A percentile compares a stretch with the other conserved stretches of the same genome.
Evolutionary conservation across 2,113 vertebrate genomes (phyloP).

Genomic region (Aspidoscelis tigris): DNA sequence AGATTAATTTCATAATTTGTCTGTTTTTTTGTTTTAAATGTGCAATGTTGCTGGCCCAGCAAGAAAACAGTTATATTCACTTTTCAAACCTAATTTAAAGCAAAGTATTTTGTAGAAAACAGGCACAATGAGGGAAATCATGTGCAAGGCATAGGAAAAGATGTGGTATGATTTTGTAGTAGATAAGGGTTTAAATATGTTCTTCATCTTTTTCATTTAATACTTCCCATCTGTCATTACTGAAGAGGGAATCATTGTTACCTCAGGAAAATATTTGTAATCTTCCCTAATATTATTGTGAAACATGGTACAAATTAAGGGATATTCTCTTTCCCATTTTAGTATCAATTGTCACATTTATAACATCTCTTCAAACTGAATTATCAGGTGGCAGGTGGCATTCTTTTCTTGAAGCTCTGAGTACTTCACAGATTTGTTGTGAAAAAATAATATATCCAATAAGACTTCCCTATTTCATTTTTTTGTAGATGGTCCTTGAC

Average conservation of each 20-base stretch:
- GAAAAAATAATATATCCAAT: background rate
- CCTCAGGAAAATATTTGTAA: conserved; percentile 25
- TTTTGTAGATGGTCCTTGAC: background rate
- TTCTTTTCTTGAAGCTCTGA: background rate
- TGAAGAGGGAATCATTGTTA: background rate
- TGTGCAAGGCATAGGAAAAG: background rate
- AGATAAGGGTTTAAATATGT: background rate
- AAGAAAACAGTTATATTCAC: background rate
- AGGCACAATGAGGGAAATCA: background rate
- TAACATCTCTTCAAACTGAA: background rate
- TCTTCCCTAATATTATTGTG: conserved; percentile 27
- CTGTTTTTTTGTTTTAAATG: background rate
- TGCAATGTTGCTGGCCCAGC: too few species aligned
- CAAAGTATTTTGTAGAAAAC: background rate
- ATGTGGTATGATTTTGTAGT: background rate
- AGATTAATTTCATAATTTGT: too few species aligned
- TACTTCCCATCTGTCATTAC: conserved; percentile 32
- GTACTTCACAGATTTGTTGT: conserved; percentile 12
- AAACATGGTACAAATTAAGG: conserved; percentile 16
- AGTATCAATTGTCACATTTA: conserved; percentile 15
- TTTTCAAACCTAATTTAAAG: background rate
- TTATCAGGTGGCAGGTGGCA: background rate
- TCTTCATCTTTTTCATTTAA: background rate
- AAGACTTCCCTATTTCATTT: too few species aligned
- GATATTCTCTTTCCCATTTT: conserved; percentile 20